Evolutionary conservation across 2,888 invertebrate species (phyloP).

Genomic region (Poecilus cupreus): DNA sequence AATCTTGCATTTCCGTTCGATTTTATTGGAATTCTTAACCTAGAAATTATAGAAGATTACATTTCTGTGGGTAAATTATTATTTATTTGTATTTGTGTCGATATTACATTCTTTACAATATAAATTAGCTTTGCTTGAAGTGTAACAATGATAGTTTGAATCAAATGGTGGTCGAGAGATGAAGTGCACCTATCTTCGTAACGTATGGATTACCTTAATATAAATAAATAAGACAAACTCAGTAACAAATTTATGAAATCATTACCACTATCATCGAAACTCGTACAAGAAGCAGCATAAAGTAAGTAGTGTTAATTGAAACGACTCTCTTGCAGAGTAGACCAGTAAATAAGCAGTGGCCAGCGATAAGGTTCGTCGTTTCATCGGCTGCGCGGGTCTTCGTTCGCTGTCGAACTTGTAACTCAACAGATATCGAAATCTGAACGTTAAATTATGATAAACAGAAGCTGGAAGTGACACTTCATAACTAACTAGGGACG

Average conservation of each 20-base stretch:
- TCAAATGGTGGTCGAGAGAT: no score
- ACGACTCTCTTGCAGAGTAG: not conserved
- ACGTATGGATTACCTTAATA: no score
- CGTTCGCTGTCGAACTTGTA: not conserved
- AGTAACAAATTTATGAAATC: conserved; percentile 33
- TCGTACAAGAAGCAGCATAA: conserved; percentile 13
- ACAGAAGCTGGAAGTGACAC: conserved; percentile 37
- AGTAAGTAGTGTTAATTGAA: conserved; percentile 35
- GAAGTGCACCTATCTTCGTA: no score
- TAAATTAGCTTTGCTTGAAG: no score
- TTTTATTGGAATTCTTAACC: no score
- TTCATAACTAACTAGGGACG: conserved; percentile 37
- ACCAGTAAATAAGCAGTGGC: conserved; percentile 5
- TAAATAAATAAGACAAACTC: not conserved
- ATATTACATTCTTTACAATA: no score
- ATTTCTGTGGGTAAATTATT: no score
- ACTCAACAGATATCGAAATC: conserved; percentile 28
- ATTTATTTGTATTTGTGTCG: no score
- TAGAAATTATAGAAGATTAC: no score
- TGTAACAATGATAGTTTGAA: no score
- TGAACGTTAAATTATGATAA: conserved; percentile 37
- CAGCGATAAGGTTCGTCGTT: no score
- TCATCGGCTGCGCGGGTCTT: not conserved
- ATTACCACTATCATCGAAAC: conserved; percentile 32
- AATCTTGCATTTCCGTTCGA: no score